Evolutionary conservation across 2,888 invertebrate species (phyloP).

Genomic region (Pediacus dermestoides): DNA sequence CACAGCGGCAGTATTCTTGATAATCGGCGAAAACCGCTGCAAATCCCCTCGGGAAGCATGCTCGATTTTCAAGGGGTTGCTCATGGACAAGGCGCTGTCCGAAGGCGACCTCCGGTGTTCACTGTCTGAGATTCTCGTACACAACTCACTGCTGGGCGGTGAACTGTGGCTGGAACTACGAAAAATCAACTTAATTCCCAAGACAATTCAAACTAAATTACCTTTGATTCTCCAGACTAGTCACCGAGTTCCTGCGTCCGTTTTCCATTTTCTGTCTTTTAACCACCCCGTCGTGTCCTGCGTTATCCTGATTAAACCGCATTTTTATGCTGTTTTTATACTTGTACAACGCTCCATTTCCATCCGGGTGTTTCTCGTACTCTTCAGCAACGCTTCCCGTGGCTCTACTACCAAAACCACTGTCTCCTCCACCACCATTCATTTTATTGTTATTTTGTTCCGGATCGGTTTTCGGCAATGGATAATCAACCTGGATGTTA

Average conservation of each 20-base stretch:
- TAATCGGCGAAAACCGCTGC: conserved; percentile 27
- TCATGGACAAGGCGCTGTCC: conserved; percentile 36
- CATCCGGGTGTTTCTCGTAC: conserved; percentile 21
- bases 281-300: conserved; percentile 36
- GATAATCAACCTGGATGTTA: conserved; percentile 30
- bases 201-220: conserved; percentile 21
- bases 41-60: conserved; percentile 21
- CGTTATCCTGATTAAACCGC: conserved; percentile 61
- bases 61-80: conserved; percentile 28
- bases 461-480: conserved; percentile 25
- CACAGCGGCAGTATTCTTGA: conserved; percentile 21
- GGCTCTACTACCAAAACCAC: conserved; percentile 15
- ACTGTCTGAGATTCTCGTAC: conserved; percentile 42
- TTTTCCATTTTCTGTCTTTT: conserved; percentile 36
- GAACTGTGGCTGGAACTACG: conserved; percentile 45
- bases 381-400: conserved; percentile 10
- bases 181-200: conserved; percentile 11
- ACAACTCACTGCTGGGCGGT: conserved; percentile 44
- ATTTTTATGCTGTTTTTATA: conserved; percentile 94
- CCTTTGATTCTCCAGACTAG: conserved; percentile 53
- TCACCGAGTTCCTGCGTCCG: conserved; percentile 37
- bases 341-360: conserved; percentile 65
- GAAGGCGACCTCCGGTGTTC: conserved; percentile 40
- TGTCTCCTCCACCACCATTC: too few species aligned
- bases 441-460: conserved; percentile 32